Evolutionary conservation across 2,797 vertebrate genomes (phyloP), one percentile per base, ranked within the genome.

Genomic region (Pempheris klunzingeri): DNA sequence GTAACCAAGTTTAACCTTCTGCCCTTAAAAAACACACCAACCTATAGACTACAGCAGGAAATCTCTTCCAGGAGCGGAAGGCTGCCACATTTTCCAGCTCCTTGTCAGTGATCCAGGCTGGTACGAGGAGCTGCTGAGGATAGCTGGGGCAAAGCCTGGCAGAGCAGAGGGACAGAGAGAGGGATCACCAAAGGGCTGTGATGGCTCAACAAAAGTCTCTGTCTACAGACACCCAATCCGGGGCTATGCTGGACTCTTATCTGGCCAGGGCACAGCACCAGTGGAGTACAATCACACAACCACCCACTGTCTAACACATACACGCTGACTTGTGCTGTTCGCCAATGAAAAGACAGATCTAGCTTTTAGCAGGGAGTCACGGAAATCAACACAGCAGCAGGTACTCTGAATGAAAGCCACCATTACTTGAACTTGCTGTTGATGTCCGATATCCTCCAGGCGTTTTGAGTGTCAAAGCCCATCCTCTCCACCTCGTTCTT

Each of bases 381-480:
- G 14, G 36, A 75, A 62, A 67, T 71, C 71, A 65, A 64, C 62
- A 58, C 67, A 24, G 72, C 44, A 49, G 78, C 75, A 58, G 59
- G 32, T 9, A 34, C 57, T n/a, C 58, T 68, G 74, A 74, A 69
- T 78, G 61, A 78, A 66, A 75, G 59, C 65, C 22, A 49, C 41
- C 47, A 75, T 95, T 89, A 99, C 98, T 96, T 98, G 94, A 99
- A 99, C 85, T 98, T 99, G 91, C 97, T 96, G 93, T 99, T 99
- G 94, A 99, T 99, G 90, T 98, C 98, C 41, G 97, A 97, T 91
- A 99, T 97, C 93, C 98, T 97, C 98, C 98, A 99, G 86, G 97
- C 97, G 38, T 99, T 98, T 86, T 98, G 97, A 92, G 98, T 98
- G 91, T 99, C 98, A 79, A 99, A 99, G 63, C 97, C 96, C 98